A percentile compares a stretch with the other conserved stretches of the same genome.
These are phyloP conservation scores for Micoletzkya japonica DNA, from an alignment of 2,888 invertebrate species.

Conservation along the genomic window DNA sequence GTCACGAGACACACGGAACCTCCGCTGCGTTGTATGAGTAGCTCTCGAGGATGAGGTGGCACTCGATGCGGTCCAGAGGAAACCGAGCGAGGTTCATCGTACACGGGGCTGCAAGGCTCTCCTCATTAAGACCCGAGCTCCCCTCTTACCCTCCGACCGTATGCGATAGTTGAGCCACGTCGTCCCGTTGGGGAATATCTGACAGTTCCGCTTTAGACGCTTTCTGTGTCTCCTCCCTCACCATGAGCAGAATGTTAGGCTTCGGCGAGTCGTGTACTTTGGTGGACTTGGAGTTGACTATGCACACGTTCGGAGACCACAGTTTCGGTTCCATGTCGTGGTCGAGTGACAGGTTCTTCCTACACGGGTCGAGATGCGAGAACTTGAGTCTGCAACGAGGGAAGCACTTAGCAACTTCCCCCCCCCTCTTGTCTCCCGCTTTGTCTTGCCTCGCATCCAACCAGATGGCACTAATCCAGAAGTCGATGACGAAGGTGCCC, in stretches of 20 bases:
- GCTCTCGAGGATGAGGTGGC: slow-evolving; percentile 57
- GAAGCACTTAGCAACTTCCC: not conserved
- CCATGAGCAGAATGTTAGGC: slow-evolving; percentile 61
- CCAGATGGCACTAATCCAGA: slow-evolving; percentile 62
- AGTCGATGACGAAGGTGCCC: slow-evolving; percentile 59
- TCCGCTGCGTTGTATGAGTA: slow-evolving; percentile 62
- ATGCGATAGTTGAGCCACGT: slow-evolving; percentile 62
- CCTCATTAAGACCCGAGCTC: not conserved
- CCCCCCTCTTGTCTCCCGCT: not conserved
- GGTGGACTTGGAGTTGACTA: slow-evolving; percentile 60
- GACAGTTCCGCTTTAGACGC: not conserved
- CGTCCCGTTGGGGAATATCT: slow-evolving; percentile 62
- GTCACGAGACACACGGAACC: slow-evolving; percentile 24
- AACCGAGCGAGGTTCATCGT: slow-evolving; percentile 51
- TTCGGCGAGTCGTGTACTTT: slow-evolving; percentile 62
- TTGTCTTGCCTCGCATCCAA: slow-evolving; percentile 46
- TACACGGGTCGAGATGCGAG: slow-evolving; percentile 56
- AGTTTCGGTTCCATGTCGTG: slow-evolving; percentile 62
- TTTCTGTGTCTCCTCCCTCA: not conserved
- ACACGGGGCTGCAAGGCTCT: slow-evolving; percentile 46
- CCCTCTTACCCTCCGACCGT: slow-evolving; percentile 47
- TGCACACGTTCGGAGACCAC: slow-evolving; percentile 63
- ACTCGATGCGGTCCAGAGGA: slow-evolving; percentile 56
- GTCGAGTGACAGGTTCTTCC: slow-evolving; percentile 58
- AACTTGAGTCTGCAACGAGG: slow-evolving; percentile 43